Percentiles rank a stretch among this genome's conserved stretches.
Conservation (phyloP, 2,113 vertebrate genomes). For the Petroica traversi region DNA sequence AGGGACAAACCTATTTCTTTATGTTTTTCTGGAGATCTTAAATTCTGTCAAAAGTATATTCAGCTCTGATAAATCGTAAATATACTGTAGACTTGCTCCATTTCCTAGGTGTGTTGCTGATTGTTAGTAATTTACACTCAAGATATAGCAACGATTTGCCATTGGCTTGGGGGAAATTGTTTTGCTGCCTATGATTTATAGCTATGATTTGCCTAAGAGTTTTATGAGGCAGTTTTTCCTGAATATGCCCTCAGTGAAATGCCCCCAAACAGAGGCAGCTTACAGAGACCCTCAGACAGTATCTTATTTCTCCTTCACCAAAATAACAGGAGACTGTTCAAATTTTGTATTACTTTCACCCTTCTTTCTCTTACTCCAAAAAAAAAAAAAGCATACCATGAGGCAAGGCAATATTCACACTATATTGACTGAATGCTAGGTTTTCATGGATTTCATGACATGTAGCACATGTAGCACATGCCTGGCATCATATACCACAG, state of each 20-base stretch:
- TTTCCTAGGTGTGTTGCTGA: constrained; percentile 72
- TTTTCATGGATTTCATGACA: not conserved
- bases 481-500: not conserved
- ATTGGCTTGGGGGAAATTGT: constrained; percentile 70
- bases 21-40: constrained; percentile 62
- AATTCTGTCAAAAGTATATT: constrained; percentile 65
- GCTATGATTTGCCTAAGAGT: constrained; percentile 71
- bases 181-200: constrained; percentile 68
- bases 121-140: constrained; percentile 70
- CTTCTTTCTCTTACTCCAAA: not conserved
- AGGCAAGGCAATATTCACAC: not conserved
- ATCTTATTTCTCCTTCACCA: constrained; percentile 43
- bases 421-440: not conserved
- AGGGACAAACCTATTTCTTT: constrained; percentile 62
- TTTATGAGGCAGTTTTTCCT: constrained; percentile 70
- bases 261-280: constrained; percentile 46
- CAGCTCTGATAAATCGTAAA: constrained; percentile 65
- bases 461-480: not conserved
- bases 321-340: constrained; percentile 14
- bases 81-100: constrained; percentile 61
- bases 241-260: constrained; percentile 60
- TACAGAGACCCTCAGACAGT: constrained; percentile 26
- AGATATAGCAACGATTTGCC: constrained; percentile 69
- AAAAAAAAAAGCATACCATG: not conserved
- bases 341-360: not conserved